Percentiles rank a stretch among this genome's conserved stretches.
Evolutionary conservation across 2,797 vertebrate species (phyloP).

Genomic region (Schizopygopsis malacanthus): DNA sequence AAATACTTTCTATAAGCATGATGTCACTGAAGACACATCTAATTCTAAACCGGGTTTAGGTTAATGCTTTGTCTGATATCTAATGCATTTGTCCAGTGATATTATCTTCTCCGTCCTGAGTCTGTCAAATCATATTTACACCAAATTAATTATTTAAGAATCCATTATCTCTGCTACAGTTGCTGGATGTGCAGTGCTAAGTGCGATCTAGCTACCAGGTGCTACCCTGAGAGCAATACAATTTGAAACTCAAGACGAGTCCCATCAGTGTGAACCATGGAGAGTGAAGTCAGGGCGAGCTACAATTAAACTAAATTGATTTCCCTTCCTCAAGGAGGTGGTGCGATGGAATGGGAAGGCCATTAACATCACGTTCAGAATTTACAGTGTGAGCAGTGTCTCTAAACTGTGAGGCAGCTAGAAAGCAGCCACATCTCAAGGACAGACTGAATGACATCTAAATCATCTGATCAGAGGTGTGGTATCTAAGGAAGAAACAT

Average conservation of each 20-base stretch:
- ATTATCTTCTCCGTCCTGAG: slow-evolving; percentile 63
- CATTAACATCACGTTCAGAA: slow-evolving; percentile 74
- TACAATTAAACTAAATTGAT: slow-evolving; percentile 73
- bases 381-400: not conserved
- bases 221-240: slow-evolving; percentile 63
- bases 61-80: slow-evolving; percentile 48
- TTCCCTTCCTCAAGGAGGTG: slow-evolving; percentile 69
- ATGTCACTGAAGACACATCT: slow-evolving; percentile 26
- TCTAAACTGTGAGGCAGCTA: slow-evolving; percentile 2
- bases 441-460: slow-evolving; percentile 21
- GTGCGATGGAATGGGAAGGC: slow-evolving; percentile 65
- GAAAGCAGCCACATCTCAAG: not conserved
- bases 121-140: slow-evolving; percentile 73
- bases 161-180: slow-evolving; percentile 69
- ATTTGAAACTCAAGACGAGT: slow-evolving; percentile 78
- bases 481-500: not conserved
- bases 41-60: slow-evolving; percentile 20
- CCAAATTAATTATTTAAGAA: slow-evolving; percentile 78
- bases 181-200: slow-evolving; percentile 61
- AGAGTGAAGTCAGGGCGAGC: slow-evolving; percentile 58
- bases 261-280: slow-evolving; percentile 69
- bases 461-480: not conserved
- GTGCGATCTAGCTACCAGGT: slow-evolving; percentile 56
- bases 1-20: slow-evolving; percentile 31
- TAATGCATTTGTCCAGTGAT: slow-evolving; percentile 42